Conservation (phyloP, 2,797 vertebrate genomes). For the Cetoscarus ocellatus region DNA sequence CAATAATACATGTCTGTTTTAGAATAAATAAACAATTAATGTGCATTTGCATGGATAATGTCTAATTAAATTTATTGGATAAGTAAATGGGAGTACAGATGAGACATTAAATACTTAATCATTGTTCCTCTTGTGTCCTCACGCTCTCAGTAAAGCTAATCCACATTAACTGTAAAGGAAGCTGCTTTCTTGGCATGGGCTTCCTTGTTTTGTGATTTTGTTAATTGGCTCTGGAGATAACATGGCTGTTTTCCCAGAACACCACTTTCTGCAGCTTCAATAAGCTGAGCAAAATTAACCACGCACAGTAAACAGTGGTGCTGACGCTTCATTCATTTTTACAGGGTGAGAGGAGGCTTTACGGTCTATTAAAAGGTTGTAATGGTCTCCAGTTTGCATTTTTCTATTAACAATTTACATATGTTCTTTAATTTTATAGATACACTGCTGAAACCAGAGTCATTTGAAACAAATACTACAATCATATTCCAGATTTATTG, state of each 20-base stretch:
- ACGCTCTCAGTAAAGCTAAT: constrained; percentile 12
- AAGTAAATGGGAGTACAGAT: constrained; percentile 7
- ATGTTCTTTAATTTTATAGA: background rate
- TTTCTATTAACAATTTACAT: background rate
- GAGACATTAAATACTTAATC: constrained; percentile 1
- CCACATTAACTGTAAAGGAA: constrained; percentile 12
- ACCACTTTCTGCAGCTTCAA: constrained; percentile 41
- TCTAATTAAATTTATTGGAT: background rate
- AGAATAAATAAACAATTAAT: background rate
- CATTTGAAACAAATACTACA: too few species aligned
- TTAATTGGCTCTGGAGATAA: constrained; percentile 63
- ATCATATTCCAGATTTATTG: too few species aligned
- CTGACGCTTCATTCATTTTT: background rate
- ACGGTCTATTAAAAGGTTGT: background rate
- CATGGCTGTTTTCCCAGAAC: constrained; percentile 39
- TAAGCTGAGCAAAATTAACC: constrained; percentile 20
- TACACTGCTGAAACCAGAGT: background rate
- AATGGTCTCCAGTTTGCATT: background rate
- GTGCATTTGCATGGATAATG: background rate
- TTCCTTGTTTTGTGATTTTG: constrained; percentile 20
- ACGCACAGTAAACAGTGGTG: background rate
- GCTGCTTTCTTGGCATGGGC: constrained; percentile 9
- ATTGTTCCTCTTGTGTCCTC: constrained; percentile 2
- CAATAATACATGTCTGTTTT: background rate
- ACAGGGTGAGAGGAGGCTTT: background rate